Evolutionary conservation across 2,888 invertebrate species (phyloP), one percentile per base, ranked within the genome.

Genomic region (Plebejus anna): DNA sequence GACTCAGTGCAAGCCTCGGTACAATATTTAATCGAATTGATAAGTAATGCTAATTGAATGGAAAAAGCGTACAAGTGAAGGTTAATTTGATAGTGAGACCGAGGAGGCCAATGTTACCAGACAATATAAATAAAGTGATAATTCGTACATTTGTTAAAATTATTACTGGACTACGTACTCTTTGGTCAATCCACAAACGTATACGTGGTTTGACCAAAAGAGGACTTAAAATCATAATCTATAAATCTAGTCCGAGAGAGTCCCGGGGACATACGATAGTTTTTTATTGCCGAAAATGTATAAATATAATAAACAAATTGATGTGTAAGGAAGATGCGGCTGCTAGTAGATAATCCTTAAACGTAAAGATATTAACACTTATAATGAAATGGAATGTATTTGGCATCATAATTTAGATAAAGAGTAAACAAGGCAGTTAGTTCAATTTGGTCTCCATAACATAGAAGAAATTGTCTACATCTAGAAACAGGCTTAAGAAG

Each of bases 21-120:
- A 66, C 32, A 32, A 66, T 66, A 66, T 66, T 66, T 66, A 66
- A 66, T 66, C 66, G 22, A 66, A 66, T 66, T 66, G 66, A 66
- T 66, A 66, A 66, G 28, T 36, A 66, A 36, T 66, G 32, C 32
- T 66, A 66, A 66, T 66, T 66, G 66, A 66, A 66, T 66, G 66
- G 66, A 66, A 66, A 59, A 66, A 66, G 32, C 28, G 11, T 66
- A 66, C 32, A 32, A 36, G 32, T 36, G 66, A 66, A 66, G 66
- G 36, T 66, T 66, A 66, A 66, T 32, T 66, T 66, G 66, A 36
- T 66, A 66, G 36, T 5, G 32, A 66, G 32, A 36, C 55, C 55
- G 16, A 16, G 13, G 66, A 32, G 66, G 36, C 16, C 66, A 66
- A 66, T 66, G 66, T 32, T 66, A 66, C 13, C 13, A 66, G 32